Percentiles rank a stretch among this genome's conserved stretches.
phyloP scores from a whole-genome alignment of 2,113 vertebrate species.

The Cryptomyrus ogoouensis region DNA sequence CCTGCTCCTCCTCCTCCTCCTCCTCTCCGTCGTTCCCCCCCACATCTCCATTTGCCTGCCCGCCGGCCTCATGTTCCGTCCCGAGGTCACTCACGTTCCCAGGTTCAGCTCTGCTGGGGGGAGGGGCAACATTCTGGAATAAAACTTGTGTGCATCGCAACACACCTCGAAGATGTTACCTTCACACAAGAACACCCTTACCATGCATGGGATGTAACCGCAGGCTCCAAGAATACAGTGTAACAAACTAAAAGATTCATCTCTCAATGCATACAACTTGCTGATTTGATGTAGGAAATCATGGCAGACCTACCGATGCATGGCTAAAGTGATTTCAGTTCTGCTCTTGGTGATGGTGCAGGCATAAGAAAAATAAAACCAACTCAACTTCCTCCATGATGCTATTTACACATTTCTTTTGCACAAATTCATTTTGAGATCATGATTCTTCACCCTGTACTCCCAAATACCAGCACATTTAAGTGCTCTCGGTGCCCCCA shows the following conservation, averaged over 20 bases:
- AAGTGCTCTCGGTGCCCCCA: not conserved
- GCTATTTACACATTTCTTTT: not conserved
- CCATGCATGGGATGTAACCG: not conserved
- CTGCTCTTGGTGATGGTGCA: not conserved
- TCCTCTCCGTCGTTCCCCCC: conserved; percentile 17
- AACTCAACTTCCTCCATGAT: not conserved
- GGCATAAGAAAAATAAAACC: not conserved
- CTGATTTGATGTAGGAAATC: not conserved
- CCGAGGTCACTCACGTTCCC: conserved; percentile 6
- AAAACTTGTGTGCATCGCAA: not conserved
- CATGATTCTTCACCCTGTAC: not conserved
- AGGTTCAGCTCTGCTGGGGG: conserved; percentile 28
- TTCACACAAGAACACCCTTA: not conserved
- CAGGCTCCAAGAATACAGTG: not conserved
- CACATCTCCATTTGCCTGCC: conserved; percentile 36
- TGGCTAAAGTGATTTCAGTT: not conserved
- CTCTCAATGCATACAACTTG: not conserved
- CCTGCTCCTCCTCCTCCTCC: conserved; percentile 37
- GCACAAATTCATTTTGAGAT: not conserved
- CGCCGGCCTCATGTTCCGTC: conserved; percentile 26
- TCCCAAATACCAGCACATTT: not conserved
- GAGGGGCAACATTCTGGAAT: conserved; percentile 20
- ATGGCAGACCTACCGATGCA: not conserved
- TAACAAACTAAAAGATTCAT: not conserved
- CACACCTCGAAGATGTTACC: not conserved